Evolutionary conservation across 1,140 invertebrate genomes (phyloP).

Genomic region (Achroia grisella): DNA sequence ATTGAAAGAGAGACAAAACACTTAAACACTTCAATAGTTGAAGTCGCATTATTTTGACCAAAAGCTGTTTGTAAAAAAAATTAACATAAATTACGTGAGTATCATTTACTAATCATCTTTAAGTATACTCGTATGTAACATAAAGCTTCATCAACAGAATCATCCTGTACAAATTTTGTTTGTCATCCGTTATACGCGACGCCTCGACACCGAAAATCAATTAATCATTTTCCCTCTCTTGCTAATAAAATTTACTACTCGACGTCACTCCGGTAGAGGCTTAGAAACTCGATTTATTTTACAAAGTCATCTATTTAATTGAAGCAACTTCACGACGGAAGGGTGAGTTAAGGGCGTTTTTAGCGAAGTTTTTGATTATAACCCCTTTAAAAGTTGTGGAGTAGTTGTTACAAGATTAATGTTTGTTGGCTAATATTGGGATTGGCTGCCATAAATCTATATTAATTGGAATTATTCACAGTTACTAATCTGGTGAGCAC

Average conservation of each 20-base stretch:
- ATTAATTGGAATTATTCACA: background rate
- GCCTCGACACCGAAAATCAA: slow-evolving; percentile 23
- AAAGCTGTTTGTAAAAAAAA: too few species aligned
- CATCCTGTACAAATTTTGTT: slow-evolving; percentile 24
- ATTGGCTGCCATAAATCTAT: background rate
- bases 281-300: slow-evolving; percentile 48
- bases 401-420: slow-evolving; percentile 12
- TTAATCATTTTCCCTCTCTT: slow-evolving; percentile 32
- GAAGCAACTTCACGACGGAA: slow-evolving; percentile 37
- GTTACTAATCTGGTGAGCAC: too few species aligned
- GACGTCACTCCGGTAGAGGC: slow-evolving; percentile 21
- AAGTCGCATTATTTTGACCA: too few species aligned
- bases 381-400: slow-evolving; percentile 15
- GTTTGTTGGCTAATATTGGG: slow-evolving; percentile 7
- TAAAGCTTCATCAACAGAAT: too few species aligned
- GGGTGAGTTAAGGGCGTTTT: slow-evolving; percentile 12
- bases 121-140: too few species aligned
- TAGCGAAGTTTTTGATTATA: slow-evolving; percentile 10
- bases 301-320: slow-evolving; percentile 55
- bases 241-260: slow-evolving; percentile 45
- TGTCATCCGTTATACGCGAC: slow-evolving; percentile 23
- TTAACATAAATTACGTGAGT: too few species aligned
- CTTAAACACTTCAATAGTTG: too few species aligned
- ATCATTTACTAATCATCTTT: too few species aligned
- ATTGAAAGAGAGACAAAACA: too few species aligned